Evolutionary conservation across 2,888 invertebrate genomes (phyloP), one percentile per base, ranked within the genome.

Genomic region (Troilus luridus): DNA sequence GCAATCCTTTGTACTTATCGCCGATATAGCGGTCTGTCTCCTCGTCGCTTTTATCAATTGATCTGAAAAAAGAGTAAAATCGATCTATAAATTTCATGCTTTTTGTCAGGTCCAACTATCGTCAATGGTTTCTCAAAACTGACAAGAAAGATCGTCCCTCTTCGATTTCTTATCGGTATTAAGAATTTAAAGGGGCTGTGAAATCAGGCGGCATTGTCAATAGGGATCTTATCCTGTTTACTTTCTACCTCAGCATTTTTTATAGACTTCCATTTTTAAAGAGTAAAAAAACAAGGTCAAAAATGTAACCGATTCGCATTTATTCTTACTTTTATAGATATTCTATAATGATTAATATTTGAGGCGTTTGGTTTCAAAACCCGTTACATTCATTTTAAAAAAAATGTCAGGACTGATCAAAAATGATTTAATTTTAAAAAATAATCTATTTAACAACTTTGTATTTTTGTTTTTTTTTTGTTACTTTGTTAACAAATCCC

Each of bases 151-250:
- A 41, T 17, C 0, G 41, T 19, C 27, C 10, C 41, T 7, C 72
- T 77, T 77, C 72, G 72, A 77, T 77, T 41, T 77, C 72, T 77
- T 77, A 77, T 41, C 12, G 6, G 41, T 77, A 41, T 77, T 77
- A 77, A 77, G 17, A 77, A 77, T 77, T 41, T 27, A 77, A 77
- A 24, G 24, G 12, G 67, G 24, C 9, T 27, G 27, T 41, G 41
- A 77, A 77, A 77, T 41, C 72, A 77, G 21, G 21, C 27, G 67
- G 24, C 1, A 72, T 27, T 24, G 72, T 17, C 27, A 12, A 77
- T 12, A 77, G 27, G 9, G 5, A 19, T 77, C 0, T 41, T 41
- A 8, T 41, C 27, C 72, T 41, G 41, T 77, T 77, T 77, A 14
- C 41, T 77, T 21, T 77, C 27, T 14, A 27, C 72, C 1, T 8